Evolutionary conservation across 2,113 vertebrate genomes (phyloP).

Genomic region (Psittacula cyanocephala): DNA sequence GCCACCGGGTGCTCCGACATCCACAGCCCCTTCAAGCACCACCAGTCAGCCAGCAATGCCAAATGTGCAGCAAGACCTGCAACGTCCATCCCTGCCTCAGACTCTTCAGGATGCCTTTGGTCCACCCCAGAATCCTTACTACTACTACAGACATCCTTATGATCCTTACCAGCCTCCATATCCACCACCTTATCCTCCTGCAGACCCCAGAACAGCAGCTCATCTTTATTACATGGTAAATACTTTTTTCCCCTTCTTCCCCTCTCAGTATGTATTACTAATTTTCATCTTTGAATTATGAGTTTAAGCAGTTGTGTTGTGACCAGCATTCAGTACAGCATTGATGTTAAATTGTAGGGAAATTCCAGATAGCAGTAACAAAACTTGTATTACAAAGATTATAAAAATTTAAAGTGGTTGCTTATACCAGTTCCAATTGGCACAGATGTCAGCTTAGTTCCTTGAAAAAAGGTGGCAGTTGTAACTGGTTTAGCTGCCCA

Average conservation of each 20-base stretch:
- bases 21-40: background rate
- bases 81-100: slow-evolving; percentile 75
- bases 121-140: slow-evolving; percentile 63
- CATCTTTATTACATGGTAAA: slow-evolving; percentile 89
- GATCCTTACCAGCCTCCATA: slow-evolving; percentile 80
- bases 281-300: background rate
- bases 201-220: slow-evolving; percentile 78
- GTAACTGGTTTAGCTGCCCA: background rate
- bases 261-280: rapidly evolving
- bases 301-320: background rate
- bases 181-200: slow-evolving; percentile 73
- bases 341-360: background rate
- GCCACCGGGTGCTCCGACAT: background rate
- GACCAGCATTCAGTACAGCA: background rate
- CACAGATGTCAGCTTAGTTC: background rate
- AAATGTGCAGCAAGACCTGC: slow-evolving; percentile 63
- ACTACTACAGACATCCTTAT: slow-evolving; percentile 75
- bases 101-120: slow-evolving; percentile 79
- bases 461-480: background rate
- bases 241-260: background rate
- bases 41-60: slow-evolving; percentile 31
- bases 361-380: background rate
- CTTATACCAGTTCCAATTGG: background rate
- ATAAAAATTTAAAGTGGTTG: background rate
- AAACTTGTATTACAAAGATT: background rate